phyloP scores from a whole-genome alignment of 2,797 vertebrate genomes.

The Smutsia gigantea region DNA sequence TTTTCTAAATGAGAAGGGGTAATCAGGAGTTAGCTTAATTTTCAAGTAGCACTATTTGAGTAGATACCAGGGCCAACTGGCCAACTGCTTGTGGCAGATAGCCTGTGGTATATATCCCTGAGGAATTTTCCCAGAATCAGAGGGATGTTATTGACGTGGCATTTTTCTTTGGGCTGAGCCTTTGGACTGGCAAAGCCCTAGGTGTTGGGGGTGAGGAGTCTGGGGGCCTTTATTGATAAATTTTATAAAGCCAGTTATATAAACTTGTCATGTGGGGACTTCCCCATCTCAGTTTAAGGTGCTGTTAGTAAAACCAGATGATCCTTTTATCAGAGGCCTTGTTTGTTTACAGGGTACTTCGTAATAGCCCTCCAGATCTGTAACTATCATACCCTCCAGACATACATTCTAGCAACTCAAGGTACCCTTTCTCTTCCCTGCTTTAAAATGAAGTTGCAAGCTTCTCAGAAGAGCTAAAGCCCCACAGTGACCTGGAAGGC shows the following conservation, averaged over 20 bases:
- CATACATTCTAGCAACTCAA: background rate
- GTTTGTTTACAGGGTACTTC: background rate
- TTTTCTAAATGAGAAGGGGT: background rate
- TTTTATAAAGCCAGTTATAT: constrained; percentile 11
- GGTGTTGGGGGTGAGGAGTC: background rate
- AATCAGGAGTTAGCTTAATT: background rate
- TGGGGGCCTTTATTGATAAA: background rate
- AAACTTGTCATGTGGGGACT: background rate
- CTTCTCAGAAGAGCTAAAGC: background rate
- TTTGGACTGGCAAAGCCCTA: constrained; percentile 2
- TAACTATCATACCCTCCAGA: background rate
- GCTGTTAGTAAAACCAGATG: background rate
- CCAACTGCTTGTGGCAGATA: background rate
- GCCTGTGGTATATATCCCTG: background rate
- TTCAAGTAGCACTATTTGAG: background rate
- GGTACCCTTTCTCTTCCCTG: background rate
- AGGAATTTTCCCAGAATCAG: constrained; percentile 27
- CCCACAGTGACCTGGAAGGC: background rate
- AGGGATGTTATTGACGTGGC: background rate
- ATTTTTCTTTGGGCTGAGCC: background rate
- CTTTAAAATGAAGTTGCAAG: background rate
- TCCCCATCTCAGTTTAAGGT: background rate
- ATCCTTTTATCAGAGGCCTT: background rate
- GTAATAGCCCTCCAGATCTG: background rate
- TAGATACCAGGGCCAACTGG: background rate